Conservation (phyloP, 2,797 vertebrate species). For the Centropyge bicolor region DNA sequence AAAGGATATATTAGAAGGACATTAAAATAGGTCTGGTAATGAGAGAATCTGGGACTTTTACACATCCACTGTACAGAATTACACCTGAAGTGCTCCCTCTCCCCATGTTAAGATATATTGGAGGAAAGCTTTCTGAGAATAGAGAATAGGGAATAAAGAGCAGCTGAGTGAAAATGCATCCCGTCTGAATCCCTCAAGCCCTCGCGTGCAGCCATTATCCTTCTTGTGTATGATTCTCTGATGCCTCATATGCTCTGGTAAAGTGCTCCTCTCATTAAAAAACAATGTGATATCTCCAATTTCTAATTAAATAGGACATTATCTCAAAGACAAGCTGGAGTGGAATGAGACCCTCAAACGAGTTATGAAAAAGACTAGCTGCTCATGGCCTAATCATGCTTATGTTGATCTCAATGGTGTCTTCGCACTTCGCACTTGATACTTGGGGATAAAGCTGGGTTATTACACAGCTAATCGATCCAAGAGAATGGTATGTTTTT, state of each 20-base stretch:
- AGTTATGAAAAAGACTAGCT: conserved; percentile 90
- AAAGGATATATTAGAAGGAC: conserved; percentile 49
- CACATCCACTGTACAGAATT: conserved; percentile 33
- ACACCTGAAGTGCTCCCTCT: conserved; percentile 68
- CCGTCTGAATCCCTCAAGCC: conserved; percentile 74
- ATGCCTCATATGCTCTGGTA: conserved; percentile 79
- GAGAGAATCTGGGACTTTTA: conserved; percentile 50
- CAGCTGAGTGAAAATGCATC: conserved; percentile 75
- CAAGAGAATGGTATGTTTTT: conserved; percentile 74
- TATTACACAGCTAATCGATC: conserved; percentile 87
- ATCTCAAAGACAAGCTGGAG: conserved; percentile 88
- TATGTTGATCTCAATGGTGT: conserved; percentile 88
- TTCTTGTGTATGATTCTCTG: conserved; percentile 78
- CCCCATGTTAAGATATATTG: conserved; percentile 70
- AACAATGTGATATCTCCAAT: conserved; percentile 89
- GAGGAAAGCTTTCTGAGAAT: conserved; percentile 67
- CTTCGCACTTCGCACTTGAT: conserved; percentile 83
- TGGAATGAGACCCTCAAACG: conserved; percentile 85
- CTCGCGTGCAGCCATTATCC: conserved; percentile 73
- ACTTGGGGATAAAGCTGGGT: conserved; percentile 83
- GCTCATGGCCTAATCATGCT: conserved; percentile 85
- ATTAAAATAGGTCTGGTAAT: conserved; percentile 54
- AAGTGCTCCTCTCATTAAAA: conserved; percentile 87
- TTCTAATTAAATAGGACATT: conserved; percentile 95
- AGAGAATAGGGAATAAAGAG: conserved; percentile 74